Percentiles rank a stretch among this genome's conserved stretches.
These are phyloP conservation scores for Lytechinus pictus DNA, from an alignment of 35 echinoderm and acorn worm genomes.

Conservation along the genomic window DNA sequence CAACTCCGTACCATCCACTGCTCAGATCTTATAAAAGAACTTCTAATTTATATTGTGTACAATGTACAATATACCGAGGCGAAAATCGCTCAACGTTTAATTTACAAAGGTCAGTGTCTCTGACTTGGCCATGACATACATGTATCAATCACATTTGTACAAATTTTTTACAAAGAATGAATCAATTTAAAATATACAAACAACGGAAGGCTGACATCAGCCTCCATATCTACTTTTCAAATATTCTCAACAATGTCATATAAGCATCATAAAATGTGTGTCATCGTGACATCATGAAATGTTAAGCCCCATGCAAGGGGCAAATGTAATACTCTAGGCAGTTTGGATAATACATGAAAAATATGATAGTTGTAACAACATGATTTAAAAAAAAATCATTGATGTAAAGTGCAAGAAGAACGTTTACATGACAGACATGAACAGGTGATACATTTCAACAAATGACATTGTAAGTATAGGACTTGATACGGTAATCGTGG, in stretches of 20 bases:
- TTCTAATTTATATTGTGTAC: background rate
- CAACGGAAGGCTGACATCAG: background rate
- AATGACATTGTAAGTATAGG: background rate
- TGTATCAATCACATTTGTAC: background rate
- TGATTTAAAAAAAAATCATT: too few relatives aligned
- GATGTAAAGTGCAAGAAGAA: background rate
- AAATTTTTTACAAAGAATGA: background rate
- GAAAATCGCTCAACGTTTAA: background rate
- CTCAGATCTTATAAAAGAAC: background rate
- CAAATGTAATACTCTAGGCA: background rate
- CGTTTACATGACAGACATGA: background rate
- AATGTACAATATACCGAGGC: background rate
- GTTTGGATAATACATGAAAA: background rate
- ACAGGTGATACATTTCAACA: background rate
- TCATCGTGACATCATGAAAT: background rate
- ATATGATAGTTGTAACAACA: background rate
- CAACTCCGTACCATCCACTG: background rate
- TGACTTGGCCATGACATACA: background rate
- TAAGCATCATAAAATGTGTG: background rate
- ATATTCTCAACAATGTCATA: background rate
- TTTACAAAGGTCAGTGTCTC: background rate
- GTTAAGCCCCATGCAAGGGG: background rate
- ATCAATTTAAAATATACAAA: slow-evolving; percentile 21
- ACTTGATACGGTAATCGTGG: background rate
- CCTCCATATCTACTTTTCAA: background rate